Base-by-base conservation (phyloP, 2,113 vertebrate genomes). In the Xiphorhynchus elegans region DNA sequence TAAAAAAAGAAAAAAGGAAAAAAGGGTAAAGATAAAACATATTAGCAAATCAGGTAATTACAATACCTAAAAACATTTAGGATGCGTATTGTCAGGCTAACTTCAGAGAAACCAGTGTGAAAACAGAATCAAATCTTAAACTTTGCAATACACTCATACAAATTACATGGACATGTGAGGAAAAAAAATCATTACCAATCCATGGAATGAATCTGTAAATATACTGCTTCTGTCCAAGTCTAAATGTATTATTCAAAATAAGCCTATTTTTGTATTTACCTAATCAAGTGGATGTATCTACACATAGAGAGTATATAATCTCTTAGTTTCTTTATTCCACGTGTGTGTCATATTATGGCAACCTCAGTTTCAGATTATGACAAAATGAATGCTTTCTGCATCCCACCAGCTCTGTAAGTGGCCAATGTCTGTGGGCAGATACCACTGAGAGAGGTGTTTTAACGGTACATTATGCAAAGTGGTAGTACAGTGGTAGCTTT, bases 401-500 rank as follows among this genome's bases (percentile, higher is more conserved):
- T 64, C 35, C 26, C 52, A 78, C 26, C 52, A 78, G 64, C 44
- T 56, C 75, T 77, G 46, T 5, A 39, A 47, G 44, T 11, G 58
- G 47, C 46, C 70, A 37, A 35, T 16, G 3, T 59, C 52, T 74
- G 13, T 28, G n/a, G 79, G 75, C 76, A 88, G 67, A 47, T 18
- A 11, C 26, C 31, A 31, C 23, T 19, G 49, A 56, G 72, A n/a
- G 49, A 56, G 68, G 31, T 18, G 40, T 59, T 79, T 74, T 56
- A 84, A 68, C 3, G 2, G 16, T 21, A 17, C 31, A 7, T 68
- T 42, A 56, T 63, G 47, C 63, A 73, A 64, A 90, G 56, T 0
- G 0, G n/a, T 16, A 0, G 0, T 59, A 33, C 20, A 37, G 10
- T 10, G 18, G 55, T 17, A 60, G 28, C n/a, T 74, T 77, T 83